phyloP scores from a whole-genome alignment of 2,888 invertebrate species.

The Magallana nippona region DNA sequence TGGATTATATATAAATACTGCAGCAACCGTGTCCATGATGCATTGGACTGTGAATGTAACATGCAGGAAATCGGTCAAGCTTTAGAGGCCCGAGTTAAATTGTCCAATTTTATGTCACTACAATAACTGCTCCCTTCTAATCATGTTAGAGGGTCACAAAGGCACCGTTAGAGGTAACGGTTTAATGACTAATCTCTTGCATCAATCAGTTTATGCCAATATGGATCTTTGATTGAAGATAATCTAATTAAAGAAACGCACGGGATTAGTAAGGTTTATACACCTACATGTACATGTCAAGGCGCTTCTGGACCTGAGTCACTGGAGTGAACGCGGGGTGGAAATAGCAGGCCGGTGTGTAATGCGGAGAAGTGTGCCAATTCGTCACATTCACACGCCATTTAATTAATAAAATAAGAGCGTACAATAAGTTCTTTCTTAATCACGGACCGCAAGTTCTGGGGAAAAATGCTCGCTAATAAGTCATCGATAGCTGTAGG shows the following conservation, averaged over 20 bases:
- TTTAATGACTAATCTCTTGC: conserved; percentile 5
- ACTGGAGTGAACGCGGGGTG: not conserved
- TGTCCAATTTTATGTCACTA: not conserved
- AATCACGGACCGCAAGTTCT: no score
- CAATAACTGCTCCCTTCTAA: not conserved
- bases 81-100: not conserved
- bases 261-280: not conserved
- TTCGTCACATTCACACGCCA: not conserved
- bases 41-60: no score
- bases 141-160: conserved; percentile 4
- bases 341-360: not conserved
- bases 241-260: conserved; percentile 31
- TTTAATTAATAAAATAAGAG: not conserved
- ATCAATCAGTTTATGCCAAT: conserved; percentile 11
- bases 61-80: no score
- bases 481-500: no score
- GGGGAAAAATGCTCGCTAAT: no score
- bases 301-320: not conserved
- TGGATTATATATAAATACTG: no score
- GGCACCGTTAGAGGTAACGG: not conserved
- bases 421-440: no score
- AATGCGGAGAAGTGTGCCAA: not conserved
- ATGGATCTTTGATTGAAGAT: conserved; percentile 11
- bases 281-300: not conserved
- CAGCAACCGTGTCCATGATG: no score